Conservation (phyloP, 1,140 invertebrate genomes). For the Meteorus sp. region DNA sequence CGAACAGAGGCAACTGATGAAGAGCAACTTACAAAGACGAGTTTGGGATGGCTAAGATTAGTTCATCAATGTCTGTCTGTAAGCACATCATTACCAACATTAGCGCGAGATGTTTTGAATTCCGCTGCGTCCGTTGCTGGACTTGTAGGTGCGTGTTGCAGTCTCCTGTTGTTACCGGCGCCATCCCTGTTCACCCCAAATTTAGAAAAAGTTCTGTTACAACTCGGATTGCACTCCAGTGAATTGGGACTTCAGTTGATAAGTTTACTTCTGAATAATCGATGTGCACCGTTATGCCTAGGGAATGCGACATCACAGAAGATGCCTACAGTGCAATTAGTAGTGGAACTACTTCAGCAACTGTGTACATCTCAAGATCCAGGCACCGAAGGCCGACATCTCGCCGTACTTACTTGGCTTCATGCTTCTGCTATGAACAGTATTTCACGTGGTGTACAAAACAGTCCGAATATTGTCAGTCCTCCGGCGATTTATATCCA, state of each 20-base stretch:
- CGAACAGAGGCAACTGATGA: slow-evolving; percentile 51
- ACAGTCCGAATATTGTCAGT: slow-evolving; percentile 40
- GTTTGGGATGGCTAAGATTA: slow-evolving; percentile 70
- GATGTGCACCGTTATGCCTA: slow-evolving; percentile 49
- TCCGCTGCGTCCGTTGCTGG: slow-evolving; percentile 68
- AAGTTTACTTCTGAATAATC: slow-evolving; percentile 64
- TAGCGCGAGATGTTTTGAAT: slow-evolving; percentile 59
- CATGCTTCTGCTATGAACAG: slow-evolving; percentile 58
- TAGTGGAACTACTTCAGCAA: slow-evolving; percentile 78
- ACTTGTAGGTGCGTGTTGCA: slow-evolving; percentile 73
- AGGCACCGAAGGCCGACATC: slow-evolving; percentile 58
- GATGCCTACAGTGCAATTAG: slow-evolving; percentile 65
- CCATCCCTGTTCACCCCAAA: slow-evolving; percentile 65
- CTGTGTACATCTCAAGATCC: slow-evolving; percentile 67
- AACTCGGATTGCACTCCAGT: slow-evolving; percentile 64
- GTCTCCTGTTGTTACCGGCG: slow-evolving; percentile 71
- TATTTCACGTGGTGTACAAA: slow-evolving; percentile 32
- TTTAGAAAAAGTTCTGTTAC: slow-evolving; percentile 66
- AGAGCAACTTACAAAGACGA: slow-evolving; percentile 56
- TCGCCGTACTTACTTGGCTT: slow-evolving; percentile 67
- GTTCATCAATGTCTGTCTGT: slow-evolving; percentile 69
- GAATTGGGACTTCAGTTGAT: slow-evolving; percentile 64
- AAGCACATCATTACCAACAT: slow-evolving; percentile 53
- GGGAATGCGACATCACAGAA: slow-evolving; percentile 48
- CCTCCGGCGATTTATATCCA: slow-evolving; percentile 66